phyloP scores from a whole-genome alignment of 2,113 vertebrate genomes.

The Anseranas semipalmata region DNA sequence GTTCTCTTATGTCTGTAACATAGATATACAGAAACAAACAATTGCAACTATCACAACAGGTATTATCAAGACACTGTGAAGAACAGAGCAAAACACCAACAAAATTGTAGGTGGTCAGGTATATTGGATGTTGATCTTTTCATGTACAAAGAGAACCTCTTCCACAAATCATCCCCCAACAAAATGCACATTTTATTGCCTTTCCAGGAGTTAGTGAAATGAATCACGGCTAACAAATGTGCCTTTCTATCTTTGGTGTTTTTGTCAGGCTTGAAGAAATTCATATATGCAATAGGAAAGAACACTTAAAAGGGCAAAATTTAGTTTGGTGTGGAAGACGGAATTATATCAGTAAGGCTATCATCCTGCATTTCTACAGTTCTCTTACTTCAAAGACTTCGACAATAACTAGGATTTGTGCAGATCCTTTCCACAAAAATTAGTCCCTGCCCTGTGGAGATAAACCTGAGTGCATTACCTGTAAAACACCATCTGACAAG shows the following conservation, averaged over 20 bases:
- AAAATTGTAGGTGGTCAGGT: neutral
- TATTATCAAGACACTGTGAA: neutral
- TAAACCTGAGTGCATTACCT: neutral
- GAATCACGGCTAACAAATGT: neutral
- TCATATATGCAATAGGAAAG: neutral
- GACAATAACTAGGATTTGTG: neutral
- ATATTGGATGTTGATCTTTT: neutral
- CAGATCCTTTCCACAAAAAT: neutral
- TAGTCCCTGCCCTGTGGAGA: neutral
- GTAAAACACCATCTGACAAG: conserved; percentile 2
- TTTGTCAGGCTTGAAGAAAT: neutral
- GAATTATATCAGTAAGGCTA: neutral
- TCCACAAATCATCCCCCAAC: neutral
- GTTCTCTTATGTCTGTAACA: neutral
- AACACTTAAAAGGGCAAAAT: neutral
- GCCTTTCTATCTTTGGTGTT: neutral
- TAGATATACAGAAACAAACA: neutral
- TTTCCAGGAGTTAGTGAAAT: neutral
- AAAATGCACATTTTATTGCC: neutral
- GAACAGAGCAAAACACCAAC: neutral
- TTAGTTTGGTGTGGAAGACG: neutral
- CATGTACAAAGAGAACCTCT: neutral
- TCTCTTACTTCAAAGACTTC: neutral
- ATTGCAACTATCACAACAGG: neutral
- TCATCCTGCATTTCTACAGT: neutral